Conservation (phyloP, 2,888 invertebrate genomes). For the Uropetala carovei region DNA sequence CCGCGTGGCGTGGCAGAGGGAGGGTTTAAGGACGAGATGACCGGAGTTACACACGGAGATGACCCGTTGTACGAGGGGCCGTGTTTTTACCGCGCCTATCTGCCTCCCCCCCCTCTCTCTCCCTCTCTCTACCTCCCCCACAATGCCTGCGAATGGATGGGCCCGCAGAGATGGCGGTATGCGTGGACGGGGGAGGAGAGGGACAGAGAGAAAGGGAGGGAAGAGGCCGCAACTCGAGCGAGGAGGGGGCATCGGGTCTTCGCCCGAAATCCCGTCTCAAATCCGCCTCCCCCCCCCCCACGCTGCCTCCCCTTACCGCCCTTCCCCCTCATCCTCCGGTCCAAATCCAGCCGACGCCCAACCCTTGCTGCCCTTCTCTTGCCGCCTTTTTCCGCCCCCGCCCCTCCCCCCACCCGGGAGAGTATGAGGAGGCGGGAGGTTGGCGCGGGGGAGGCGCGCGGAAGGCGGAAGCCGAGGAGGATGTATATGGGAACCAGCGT, state of each 20-base stretch:
- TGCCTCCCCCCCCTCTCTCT: background rate
- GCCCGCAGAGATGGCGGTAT: background rate
- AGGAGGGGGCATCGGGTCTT: background rate
- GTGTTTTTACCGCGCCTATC: slow-evolving; percentile 25
- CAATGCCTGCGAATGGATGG: background rate
- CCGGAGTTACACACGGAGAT: slow-evolving; percentile 25
- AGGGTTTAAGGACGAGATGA: background rate
- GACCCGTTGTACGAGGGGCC: slow-evolving; percentile 1
- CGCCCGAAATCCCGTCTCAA: slow-evolving; percentile 28
- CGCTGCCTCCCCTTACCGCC: background rate
- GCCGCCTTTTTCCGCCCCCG: background rate
- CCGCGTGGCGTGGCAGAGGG: background rate
- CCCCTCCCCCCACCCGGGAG: background rate
- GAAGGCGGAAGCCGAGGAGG: background rate
- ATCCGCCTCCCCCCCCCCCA: background rate
- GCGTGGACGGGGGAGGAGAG: background rate
- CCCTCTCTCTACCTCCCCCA: background rate
- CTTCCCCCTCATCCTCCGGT: background rate
- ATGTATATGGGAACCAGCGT: background rate
- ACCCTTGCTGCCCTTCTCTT: background rate
- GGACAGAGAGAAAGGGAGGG: background rate
- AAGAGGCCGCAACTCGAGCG: background rate
- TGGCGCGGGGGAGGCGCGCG: no score
- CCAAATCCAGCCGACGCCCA: background rate
- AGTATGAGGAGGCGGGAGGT: background rate